phyloP scores from a whole-genome alignment of 2,113 vertebrate species.

The Muntiacus muntjak region DNA sequence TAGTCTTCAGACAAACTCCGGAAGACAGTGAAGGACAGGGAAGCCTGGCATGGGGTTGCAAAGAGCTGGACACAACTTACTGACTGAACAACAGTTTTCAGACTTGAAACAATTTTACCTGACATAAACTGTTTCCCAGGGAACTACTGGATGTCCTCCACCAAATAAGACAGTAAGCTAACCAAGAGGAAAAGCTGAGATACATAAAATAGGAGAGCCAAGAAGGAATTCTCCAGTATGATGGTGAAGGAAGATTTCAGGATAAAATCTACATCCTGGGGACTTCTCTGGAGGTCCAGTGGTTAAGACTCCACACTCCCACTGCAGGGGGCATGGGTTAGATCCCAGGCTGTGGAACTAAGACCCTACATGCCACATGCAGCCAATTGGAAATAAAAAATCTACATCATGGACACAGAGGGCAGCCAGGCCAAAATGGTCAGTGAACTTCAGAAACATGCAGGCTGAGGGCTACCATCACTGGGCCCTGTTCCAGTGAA shows the following conservation, averaged over 20 bases:
- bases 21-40: background rate
- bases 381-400: background rate
- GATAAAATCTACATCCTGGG: background rate
- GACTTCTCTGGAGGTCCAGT: background rate
- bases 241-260: background rate
- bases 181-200: background rate
- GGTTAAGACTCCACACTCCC: background rate
- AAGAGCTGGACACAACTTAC: background rate
- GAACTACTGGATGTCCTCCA: background rate
- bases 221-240: background rate
- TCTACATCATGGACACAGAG: background rate
- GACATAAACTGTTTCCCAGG: background rate
- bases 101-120: background rate
- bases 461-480: background rate
- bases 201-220: constrained; percentile 5
- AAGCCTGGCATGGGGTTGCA: background rate
- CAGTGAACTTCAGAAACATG: background rate
- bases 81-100: background rate
- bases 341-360: background rate
- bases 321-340: background rate
- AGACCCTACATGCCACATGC: background rate
- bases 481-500: background rate
- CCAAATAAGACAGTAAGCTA: constrained; percentile 17
- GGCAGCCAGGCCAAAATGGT: background rate
- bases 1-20: background rate